Evolutionary conservation across 2,113 vertebrate genomes (phyloP), one percentile per base, ranked within the genome.

Genomic region (Dasyprocta punctata): DNA sequence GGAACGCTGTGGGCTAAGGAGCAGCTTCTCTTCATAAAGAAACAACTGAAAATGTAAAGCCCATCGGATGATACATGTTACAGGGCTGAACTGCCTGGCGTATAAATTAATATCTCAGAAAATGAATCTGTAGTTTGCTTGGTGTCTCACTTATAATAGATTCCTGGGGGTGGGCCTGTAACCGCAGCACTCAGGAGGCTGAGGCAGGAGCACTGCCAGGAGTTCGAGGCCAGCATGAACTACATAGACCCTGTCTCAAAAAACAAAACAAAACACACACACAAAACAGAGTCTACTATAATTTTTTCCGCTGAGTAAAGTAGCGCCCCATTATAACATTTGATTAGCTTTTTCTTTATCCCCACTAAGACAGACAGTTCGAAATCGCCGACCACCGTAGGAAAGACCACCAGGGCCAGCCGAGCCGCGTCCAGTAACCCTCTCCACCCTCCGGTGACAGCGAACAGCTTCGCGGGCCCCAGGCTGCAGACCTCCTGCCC

Each of bases 11-110:
- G 56, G 67, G 44, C 24, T 91, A 75, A 69, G 71, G 49, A 82
- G 69, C 87, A 93, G 33, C 90, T 89, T 85, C 44, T 88, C 89
- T 84, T 97, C 54, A 61, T 89, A 95, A 97, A 97, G 83, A 97
- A 96, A 97, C 22, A 69, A 22, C 87, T 89, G 84, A 94, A 94
- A 78, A 85, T 92, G 30, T 65, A 49, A 63, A 90, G 61, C 19
- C 54, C 52, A 33, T 38, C 17, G 33, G 78, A 86, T 2, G 69
- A 10, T 41, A 63, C 0, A 30, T 9, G 82, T 89, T n/a, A 71
- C 87, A 65, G 33, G 24, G 60, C 12, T 90, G 56, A 67, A 47
- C 75, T 89, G 71, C 80, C 49, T 63, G 16, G 47, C 22, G 38
- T 86, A 41, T 88, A 47, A 88, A 36, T 90, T 84, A 71, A 16